Conservation (phyloP, 2,113 vertebrate species). For the Lagopus leucura region DNA sequence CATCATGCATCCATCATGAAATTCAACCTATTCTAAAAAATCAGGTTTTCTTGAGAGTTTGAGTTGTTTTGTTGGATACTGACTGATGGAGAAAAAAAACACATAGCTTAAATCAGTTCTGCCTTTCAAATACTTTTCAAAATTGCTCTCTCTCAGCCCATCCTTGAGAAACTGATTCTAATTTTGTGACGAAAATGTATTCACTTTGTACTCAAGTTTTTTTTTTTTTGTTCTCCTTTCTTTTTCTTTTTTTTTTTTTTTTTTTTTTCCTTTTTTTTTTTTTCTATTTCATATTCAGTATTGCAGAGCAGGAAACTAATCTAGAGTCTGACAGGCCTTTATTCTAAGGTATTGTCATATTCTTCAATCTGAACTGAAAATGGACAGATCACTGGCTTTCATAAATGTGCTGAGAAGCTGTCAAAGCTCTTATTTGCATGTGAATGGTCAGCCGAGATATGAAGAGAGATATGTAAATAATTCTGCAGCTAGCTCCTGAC, state of each 20-base stretch:
- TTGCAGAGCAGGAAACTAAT: background rate
- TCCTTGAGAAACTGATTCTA: background rate
- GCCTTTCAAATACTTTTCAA: background rate
- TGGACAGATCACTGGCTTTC: slow-evolving; percentile 31
- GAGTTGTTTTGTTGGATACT: background rate
- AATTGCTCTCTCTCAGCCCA: background rate
- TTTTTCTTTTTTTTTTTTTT: background rate
- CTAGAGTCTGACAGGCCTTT: background rate
- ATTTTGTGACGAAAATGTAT: background rate
- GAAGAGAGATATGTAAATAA: slow-evolving; percentile 49
- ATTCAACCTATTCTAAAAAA: background rate
- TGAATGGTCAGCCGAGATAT: slow-evolving; percentile 62
- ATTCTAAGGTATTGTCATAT: slow-evolving; percentile 21
- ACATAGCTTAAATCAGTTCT: background rate
- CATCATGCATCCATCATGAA: background rate
- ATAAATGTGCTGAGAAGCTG: slow-evolving; percentile 46
- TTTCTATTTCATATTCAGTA: background rate
- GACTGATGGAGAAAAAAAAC: background rate
- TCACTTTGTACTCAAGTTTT: background rate
- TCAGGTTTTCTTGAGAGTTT: background rate
- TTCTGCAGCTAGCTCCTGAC: slow-evolving; percentile 15
- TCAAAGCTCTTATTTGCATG: slow-evolving; percentile 58
- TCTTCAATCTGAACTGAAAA: slow-evolving; percentile 37
- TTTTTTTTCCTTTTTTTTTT: no score
- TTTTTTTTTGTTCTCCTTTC: background rate